Conservation (phyloP, 1,140 invertebrate genomes). For the Anthonomus grandis region DNA sequence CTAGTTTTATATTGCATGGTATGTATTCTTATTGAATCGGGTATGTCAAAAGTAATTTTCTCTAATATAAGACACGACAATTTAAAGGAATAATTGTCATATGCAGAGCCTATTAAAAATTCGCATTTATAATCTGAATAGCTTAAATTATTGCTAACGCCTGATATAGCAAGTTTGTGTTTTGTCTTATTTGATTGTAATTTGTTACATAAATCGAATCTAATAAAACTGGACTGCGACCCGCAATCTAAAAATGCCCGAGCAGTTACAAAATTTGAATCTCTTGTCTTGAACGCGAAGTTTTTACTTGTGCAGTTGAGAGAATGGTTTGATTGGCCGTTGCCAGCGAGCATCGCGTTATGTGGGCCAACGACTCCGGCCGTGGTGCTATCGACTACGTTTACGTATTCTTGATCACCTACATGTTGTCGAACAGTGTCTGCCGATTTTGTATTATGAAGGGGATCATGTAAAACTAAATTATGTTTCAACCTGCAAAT, state of each 20-base stretch:
- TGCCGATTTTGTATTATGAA: neutral
- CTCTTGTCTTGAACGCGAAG: neutral
- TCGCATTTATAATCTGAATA: no score
- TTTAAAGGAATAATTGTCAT: no score
- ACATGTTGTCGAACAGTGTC: neutral
- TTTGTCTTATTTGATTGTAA: no score
- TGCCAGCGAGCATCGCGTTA: neutral
- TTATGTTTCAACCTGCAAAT: slow-evolving; percentile 1
- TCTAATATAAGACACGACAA: no score
- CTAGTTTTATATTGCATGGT: neutral
- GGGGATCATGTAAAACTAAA: slow-evolving; percentile 1
- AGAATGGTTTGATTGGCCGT: neutral
- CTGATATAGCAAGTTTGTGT: no score
- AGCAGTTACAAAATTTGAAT: neutral
- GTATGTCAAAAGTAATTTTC: neutral
- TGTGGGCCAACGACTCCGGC: neutral
- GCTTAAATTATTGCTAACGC: no score
- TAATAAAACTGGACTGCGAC: slow-evolving; percentile 5
- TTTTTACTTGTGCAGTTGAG: neutral
- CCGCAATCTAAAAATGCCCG: slow-evolving; percentile 4
- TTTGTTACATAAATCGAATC: neutral
- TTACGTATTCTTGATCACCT: neutral
- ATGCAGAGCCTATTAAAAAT: no score
- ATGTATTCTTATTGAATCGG: neutral
- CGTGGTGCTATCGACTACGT: neutral